Evolutionary conservation across 1,140 invertebrate species (phyloP).

Genomic region (Orchesella cincta): DNA sequence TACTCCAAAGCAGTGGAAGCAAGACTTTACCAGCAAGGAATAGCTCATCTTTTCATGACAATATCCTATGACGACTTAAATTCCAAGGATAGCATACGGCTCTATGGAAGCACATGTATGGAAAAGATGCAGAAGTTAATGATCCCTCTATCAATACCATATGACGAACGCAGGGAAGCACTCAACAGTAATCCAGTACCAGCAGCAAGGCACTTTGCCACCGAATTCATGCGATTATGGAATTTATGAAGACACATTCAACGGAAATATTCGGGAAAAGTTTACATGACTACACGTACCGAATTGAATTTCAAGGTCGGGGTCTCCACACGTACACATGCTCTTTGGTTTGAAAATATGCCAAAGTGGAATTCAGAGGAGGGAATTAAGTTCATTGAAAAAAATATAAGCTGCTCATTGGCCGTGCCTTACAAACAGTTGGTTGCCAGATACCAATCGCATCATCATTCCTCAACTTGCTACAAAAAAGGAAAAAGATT

Average conservation of each 20-base stretch:
- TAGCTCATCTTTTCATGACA: background rate
- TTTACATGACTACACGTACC: background rate
- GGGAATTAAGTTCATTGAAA: conserved; percentile 1
- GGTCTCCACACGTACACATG: conserved; percentile 10
- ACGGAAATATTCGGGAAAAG: background rate
- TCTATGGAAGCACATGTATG: background rate
- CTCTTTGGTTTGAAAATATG: conserved; percentile 13
- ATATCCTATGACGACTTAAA: conserved; percentile 22
- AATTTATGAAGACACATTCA: background rate
- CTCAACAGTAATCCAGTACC: conserved; percentile 7
- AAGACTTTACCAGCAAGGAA: background rate
- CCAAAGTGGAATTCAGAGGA: background rate
- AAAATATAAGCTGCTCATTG: background rate
- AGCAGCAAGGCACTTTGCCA: conserved; percentile 7
- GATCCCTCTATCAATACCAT: background rate
- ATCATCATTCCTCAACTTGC: too few species aligned
- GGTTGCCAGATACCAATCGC: too few species aligned
- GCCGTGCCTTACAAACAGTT: background rate
- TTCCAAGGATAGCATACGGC: background rate
- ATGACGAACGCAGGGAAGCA: background rate
- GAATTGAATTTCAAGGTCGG: conserved; percentile 10
- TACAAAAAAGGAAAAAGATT: too few species aligned
- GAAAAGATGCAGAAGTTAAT: background rate
- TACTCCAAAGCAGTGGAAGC: background rate
- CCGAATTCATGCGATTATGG: background rate